Evolutionary conservation across 1,140 invertebrate genomes (phyloP), one percentile per base, ranked within the genome.

Genomic region (Formica exsecta): DNA sequence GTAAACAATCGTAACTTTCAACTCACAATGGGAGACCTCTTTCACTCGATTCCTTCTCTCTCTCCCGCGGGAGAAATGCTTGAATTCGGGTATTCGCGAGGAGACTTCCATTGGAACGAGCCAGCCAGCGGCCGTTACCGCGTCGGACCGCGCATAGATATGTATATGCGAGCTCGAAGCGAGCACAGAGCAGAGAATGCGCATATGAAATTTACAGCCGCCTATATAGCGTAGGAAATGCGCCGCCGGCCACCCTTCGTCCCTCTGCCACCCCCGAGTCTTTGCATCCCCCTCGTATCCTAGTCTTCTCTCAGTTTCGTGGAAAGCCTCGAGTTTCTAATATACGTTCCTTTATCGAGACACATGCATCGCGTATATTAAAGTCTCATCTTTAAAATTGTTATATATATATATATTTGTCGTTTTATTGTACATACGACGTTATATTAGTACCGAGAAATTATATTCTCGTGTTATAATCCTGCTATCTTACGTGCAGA

Each of bases 201-300:
- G 90, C 90, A 91, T 92, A 92, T 92, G 92, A 92, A 92, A 92
- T 92, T 92, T 92, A 92, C 92, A 91, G 89, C 89, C 88, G 83
- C 88, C 48, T 51, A 51, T 91, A 90, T 90, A 91, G 88, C 89
- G 80, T 91, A 88, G 85, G 88, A 92, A 92, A 91, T 79, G 80
- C 89, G 70, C 87, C 87, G 73, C 76, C 84, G 80, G 76, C 86
- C 77, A 54, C 83, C 62, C 85, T 83, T 54, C 74, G 41, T 54
- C 73, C 64, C 73, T 59, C 83, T 59, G 32, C 86, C 86, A 54
- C n/a, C 16, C 64, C 25, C 71, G 29, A 77, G 73, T 66, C 57
- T 38, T 73, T 54, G 25, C 79, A 66, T 64, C 76, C 62, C 68
- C 22, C 13, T 83, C 54, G 41, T 41, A 79, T 64, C 74, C 25